These are phyloP conservation scores for Strigamia transsilvanica DNA, from an alignment of 2,888 invertebrate species.

Conservation along the genomic window DNA sequence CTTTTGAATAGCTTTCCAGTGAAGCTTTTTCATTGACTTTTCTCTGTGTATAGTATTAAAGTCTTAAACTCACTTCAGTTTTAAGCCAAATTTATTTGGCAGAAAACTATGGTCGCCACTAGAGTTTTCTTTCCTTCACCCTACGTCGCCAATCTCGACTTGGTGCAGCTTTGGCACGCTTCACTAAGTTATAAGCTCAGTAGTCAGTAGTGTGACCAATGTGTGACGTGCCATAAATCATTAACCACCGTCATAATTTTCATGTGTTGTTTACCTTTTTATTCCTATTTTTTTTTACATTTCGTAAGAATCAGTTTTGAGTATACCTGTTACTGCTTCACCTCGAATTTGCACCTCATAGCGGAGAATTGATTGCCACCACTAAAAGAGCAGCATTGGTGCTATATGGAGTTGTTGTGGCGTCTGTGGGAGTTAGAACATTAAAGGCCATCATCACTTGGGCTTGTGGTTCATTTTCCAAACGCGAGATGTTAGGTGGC, in stretches of 20 bases:
- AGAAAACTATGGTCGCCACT: not conserved
- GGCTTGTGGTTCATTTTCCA: not conserved
- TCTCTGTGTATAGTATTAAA: slow-evolving; percentile 1
- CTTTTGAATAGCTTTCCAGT: not conserved
- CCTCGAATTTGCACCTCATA: not conserved
- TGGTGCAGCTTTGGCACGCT: slow-evolving; percentile 3
- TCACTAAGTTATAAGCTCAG: slow-evolving; percentile 3
- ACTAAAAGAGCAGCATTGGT: not conserved
- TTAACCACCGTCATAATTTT: not conserved
- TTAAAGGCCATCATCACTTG: slow-evolving; percentile 3
- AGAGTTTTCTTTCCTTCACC: not conserved
- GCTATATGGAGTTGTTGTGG: not conserved
- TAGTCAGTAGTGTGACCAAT: not conserved
- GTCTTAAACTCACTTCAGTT: not conserved
- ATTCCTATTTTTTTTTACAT: too few relatives aligned
- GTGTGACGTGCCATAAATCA: slow-evolving; percentile 2
- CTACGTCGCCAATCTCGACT: slow-evolving; percentile 1
- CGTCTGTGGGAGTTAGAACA: slow-evolving; percentile 8
- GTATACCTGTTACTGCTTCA: not conserved
- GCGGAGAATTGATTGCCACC: not conserved
- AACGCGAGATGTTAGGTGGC: slow-evolving; percentile 8
- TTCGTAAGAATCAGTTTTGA: too few relatives aligned
- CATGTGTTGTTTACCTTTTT: not conserved
- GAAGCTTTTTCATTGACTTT: not conserved
- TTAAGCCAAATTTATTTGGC: slow-evolving; percentile 8